A percentile compares a stretch with the other conserved stretches of the same genome.
Conservation (phyloP, 2,797 vertebrate genomes). For the Microctenopoma lineatum region DNA sequence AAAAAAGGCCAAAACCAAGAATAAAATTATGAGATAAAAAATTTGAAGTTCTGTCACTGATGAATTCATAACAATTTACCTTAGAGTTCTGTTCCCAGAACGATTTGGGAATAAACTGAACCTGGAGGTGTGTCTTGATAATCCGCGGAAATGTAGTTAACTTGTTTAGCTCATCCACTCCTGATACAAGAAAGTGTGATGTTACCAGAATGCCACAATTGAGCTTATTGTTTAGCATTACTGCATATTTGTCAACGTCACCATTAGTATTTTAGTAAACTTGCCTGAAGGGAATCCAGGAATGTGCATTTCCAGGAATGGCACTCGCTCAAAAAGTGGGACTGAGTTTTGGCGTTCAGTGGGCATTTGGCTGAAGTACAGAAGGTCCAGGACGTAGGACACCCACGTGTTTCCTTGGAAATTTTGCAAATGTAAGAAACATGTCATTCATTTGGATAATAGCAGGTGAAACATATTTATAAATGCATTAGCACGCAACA, state of each 20-base stretch:
- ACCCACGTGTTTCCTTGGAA: conserved; percentile 77
- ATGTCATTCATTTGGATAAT: background rate
- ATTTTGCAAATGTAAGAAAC: conserved; percentile 40
- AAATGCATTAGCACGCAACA: background rate
- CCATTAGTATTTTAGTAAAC: background rate
- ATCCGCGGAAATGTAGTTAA: conserved; percentile 62
- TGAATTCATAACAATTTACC: conserved; percentile 38
- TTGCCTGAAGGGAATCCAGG: conserved; percentile 17
- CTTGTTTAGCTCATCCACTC: conserved; percentile 29
- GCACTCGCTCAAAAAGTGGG: conserved; percentile 69
- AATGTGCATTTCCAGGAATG: conserved; percentile 70
- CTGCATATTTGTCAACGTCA: background rate
- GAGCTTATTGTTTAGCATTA: background rate
- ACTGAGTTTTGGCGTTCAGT: conserved; percentile 58
- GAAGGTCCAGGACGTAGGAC: conserved; percentile 75
- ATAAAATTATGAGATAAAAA: no score
- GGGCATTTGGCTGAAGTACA: conserved; percentile 64
- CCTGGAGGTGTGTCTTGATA: conserved; percentile 74
- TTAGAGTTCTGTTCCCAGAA: conserved; percentile 76
- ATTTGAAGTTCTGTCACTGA: no score
- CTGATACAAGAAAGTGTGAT: background rate
- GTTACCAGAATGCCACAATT: background rate
- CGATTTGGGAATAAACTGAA: conserved; percentile 71
- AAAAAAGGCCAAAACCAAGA: no score
- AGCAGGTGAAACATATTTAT: background rate